A percentile compares a stretch with the other conserved stretches of the same genome.
These are phyloP conservation scores for Trachemys scripta DNA, from an alignment of 2,113 vertebrate species.

Conservation along the genomic window DNA sequence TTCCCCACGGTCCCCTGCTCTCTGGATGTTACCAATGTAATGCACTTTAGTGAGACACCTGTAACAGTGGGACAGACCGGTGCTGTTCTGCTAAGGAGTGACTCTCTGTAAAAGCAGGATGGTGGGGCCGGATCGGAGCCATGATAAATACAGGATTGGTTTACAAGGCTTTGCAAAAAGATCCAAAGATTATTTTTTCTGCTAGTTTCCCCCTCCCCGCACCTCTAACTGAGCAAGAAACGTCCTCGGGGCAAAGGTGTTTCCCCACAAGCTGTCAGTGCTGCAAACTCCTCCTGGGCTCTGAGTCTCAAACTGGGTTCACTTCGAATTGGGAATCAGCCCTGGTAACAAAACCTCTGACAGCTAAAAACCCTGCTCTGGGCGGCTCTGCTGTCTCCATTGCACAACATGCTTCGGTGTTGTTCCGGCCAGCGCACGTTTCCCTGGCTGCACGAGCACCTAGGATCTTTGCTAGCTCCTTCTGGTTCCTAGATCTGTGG, in stretches of 20 bases:
- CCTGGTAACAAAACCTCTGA: not conserved
- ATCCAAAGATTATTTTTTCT: not conserved
- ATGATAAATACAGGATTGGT: not conserved
- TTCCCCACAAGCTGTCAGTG: not conserved
- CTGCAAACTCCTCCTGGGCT: not conserved
- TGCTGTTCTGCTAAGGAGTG: not conserved
- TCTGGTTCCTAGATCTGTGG: not conserved
- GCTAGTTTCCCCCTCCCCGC: not conserved
- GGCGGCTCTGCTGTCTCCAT: not conserved
- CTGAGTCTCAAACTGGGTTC: not conserved
- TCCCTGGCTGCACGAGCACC: not conserved
- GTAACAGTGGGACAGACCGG: not conserved
- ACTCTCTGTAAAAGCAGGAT: not conserved
- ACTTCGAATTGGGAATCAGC: not conserved
- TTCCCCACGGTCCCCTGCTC: not conserved
- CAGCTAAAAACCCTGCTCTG: not conserved
- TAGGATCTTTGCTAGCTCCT: not conserved
- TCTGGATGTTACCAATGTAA: not conserved
- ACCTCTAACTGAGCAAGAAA: not conserved
- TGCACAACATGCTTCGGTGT: not conserved
- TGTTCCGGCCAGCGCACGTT: not conserved
- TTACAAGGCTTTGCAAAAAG: not conserved
- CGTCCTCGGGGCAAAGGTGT: not conserved
- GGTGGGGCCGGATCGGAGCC: not conserved
- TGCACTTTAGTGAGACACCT: constrained; percentile 11